Conservation (phyloP, 2,888 invertebrate genomes). For the Tetramorium bicarinatum region DNA sequence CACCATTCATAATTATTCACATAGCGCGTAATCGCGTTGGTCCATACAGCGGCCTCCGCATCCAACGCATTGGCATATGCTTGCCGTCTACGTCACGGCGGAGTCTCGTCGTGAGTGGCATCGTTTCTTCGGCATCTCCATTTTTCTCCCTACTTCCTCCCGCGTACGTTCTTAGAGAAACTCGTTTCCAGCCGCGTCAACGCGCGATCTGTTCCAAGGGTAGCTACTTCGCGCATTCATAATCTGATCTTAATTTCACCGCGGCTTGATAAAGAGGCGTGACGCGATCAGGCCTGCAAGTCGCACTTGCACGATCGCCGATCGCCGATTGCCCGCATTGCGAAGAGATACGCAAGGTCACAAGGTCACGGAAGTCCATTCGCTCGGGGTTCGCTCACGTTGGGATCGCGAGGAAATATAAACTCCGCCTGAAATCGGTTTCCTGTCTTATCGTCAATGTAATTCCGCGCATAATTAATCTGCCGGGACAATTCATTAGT, state of each 20-base stretch:
- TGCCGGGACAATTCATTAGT: neutral
- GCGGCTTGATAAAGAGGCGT: conserved; percentile 10
- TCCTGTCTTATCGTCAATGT: neutral
- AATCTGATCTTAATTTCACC: conserved; percentile 73
- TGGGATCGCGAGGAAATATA: neutral
- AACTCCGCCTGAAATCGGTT: neutral
- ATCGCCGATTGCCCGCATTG: neutral
- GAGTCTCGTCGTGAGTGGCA: conserved; percentile 39
- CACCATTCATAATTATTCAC: conserved; percentile 35
- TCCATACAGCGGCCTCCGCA: conserved; percentile 3
- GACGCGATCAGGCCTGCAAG: neutral
- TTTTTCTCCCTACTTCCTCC: neutral
- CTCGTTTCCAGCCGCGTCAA: conserved; percentile 75
- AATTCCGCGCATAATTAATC: neutral
- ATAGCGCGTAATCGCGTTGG: neutral
- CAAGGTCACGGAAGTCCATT: conserved; percentile 63
- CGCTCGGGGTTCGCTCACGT: neutral
- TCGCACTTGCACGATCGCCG: neutral
- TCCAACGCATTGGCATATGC: neutral
- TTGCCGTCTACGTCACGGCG: neutral
- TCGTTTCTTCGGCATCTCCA: conserved; percentile 63
- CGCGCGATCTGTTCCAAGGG: conserved; percentile 79
- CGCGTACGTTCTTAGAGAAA: conserved; percentile 71
- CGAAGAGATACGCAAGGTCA: conserved; percentile 48
- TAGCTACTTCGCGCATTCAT: conserved; percentile 74